Evolutionary conservation across 2,888 invertebrate species (phyloP), one percentile per base, ranked within the genome.

Genomic region (Scaptomyza flava): DNA sequence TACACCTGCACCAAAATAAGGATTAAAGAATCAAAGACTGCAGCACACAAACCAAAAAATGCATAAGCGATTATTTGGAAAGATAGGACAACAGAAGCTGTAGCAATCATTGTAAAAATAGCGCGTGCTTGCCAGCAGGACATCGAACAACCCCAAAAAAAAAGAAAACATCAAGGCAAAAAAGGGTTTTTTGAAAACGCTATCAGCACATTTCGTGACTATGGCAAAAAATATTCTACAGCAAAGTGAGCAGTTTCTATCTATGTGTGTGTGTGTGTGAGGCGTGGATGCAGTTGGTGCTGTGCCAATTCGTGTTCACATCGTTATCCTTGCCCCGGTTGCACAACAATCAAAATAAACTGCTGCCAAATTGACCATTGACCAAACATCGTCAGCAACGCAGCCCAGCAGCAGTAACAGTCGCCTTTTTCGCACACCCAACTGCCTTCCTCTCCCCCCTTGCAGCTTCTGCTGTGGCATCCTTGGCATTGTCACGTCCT

Each of bases 271-370:
- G 42, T 14, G 8, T 47, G 23, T 33, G 31, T 27, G 41, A 46
- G 31, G 50, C 23, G 58, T 64, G 56, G 77, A 72, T 74, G 66
- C 69, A 68, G 72, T 76, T 76, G 62, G 60, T 59, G 60, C 72
- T 80, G 67, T 72, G 73, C 76, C 68, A 78, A 80, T 83, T 83
- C 58, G 69, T 77, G 81, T 70, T 77, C 81, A 76, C 76, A 72
- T 87, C 77, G 87, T 87, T 83, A 85, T 83, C 82, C 86, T 82
- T 81, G 86, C 81, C 72, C 82, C 77, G 77, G 74, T 77, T 85
- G 87, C 82, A 81, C 78, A 86, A 86, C 87, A 89, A 86, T 87
- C 89, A 78, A 87, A 90, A 88, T 81, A 88, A 85, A 85, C 80
- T 86, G 86, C 81, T 77, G 88, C 79, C 89, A 86, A 87, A 89